Conservation (phyloP, 2,888 invertebrate species). For the Panzeria rudis region DNA sequence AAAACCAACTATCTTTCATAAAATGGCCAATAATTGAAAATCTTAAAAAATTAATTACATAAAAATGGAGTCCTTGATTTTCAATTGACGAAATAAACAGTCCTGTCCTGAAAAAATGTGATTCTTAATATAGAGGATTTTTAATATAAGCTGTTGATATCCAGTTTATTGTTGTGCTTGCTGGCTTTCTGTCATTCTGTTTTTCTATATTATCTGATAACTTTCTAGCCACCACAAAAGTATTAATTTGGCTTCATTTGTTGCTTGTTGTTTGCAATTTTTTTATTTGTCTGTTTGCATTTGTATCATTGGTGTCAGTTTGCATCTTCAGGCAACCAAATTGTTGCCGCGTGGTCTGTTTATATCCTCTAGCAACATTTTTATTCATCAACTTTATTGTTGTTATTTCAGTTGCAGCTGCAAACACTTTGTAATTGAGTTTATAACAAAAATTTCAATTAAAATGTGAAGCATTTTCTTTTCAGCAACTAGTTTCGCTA, state of each 20-base stretch:
- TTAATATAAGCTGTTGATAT: too few species aligned
- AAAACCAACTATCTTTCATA: too few species aligned
- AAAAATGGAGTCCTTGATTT: too few species aligned
- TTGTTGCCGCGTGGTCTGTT: background rate
- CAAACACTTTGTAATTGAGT: slow-evolving; percentile 4
- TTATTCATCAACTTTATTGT: background rate
- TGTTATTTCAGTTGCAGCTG: background rate
- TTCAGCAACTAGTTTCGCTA: background rate
- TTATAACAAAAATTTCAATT: slow-evolving; percentile 1
- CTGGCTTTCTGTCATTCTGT: background rate
- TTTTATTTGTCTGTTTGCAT: background rate
- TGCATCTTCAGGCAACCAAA: background rate
- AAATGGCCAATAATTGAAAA: too few species aligned
- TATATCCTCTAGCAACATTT: background rate
- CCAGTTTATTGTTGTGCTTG: too few species aligned
- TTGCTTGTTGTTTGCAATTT: background rate
- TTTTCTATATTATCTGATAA: background rate
- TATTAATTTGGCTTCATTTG: slow-evolving; percentile 10
- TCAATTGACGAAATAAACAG: too few species aligned
- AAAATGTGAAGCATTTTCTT: background rate
- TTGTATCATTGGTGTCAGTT: background rate
- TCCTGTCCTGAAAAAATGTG: too few species aligned
- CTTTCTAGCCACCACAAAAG: background rate
- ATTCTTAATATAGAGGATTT: too few species aligned
- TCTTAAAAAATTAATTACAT: too few species aligned